Evolutionary conservation across 2,888 invertebrate species (phyloP).

Genomic region (Sesamia inferens): DNA sequence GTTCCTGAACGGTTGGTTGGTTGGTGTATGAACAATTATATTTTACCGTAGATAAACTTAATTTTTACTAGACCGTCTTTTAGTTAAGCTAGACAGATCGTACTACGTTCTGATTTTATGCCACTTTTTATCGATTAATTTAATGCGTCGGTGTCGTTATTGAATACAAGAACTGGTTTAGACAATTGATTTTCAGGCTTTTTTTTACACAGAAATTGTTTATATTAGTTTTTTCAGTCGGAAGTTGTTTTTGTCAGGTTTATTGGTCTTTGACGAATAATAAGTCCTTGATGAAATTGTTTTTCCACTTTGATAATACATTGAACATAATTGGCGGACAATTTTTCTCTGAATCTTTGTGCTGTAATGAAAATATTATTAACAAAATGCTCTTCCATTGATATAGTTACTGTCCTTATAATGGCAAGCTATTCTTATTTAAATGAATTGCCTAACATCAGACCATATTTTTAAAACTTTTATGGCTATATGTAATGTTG

Average conservation of each 20-base stretch:
- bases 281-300: background rate
- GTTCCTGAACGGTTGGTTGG: conserved; percentile 59
- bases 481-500: conserved; percentile 46
- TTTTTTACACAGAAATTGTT: conserved; percentile 4
- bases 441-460: conserved; percentile 31
- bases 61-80: conserved; percentile 49
- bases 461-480: conserved; percentile 47
- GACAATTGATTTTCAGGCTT: conserved; percentile 18
- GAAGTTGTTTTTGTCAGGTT: conserved; percentile 1
- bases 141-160: conserved; percentile 16
- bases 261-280: background rate
- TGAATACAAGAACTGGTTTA: conserved; percentile 8
- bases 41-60: conserved; percentile 60
- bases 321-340: conserved; percentile 12
- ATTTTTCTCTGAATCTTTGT: conserved; percentile 7
- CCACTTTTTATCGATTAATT: conserved; percentile 49
- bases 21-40: conserved; percentile 64
- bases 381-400: conserved; percentile 17
- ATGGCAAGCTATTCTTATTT: conserved; percentile 43
- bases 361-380: conserved; percentile 18
- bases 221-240: background rate
- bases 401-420: conserved; percentile 14
- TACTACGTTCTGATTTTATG: conserved; percentile 47
- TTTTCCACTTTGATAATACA: conserved; percentile 11
- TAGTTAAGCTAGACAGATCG: conserved; percentile 40